Conservation (phyloP, 2,113 vertebrate genomes). For the Caretta caretta region DNA sequence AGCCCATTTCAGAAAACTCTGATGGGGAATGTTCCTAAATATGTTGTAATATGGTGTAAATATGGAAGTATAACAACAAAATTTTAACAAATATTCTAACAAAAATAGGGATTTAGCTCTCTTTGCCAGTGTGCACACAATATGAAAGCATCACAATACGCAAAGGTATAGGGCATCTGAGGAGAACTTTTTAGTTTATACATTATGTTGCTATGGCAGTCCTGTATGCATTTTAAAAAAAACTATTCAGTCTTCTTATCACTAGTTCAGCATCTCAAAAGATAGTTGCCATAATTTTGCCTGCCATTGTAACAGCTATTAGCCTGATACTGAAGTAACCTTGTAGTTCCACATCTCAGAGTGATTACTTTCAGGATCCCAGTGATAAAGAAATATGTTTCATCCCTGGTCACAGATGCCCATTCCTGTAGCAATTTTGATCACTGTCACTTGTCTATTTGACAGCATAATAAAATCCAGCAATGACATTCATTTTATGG, state of each 20-base stretch:
- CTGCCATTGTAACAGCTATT: not conserved
- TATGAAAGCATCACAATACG: not conserved
- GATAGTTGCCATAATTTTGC: not conserved
- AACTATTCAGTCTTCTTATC: not conserved
- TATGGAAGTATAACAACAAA: not conserved
- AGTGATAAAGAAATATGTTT: not conserved
- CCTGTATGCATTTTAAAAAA: not conserved
- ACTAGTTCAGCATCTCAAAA: not conserved
- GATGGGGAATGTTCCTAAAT: constrained; percentile 1
- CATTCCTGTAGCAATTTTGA: constrained; percentile 1
- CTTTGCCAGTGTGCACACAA: not conserved
- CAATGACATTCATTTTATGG: constrained; percentile 21
- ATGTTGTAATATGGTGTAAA: not conserved
- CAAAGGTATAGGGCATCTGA: not conserved
- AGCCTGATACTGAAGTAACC: not conserved
- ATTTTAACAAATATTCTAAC: not conserved
- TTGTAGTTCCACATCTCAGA: not conserved
- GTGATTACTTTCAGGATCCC: not conserved
- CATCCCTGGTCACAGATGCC: not conserved
- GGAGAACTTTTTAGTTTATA: not conserved
- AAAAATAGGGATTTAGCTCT: not conserved
- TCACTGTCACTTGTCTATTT: not conserved
- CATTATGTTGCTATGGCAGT: not conserved
- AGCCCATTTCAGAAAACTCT: not conserved
- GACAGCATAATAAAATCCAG: constrained; percentile 30